These are phyloP conservation scores for Nycteola revayana DNA, from an alignment of 2,888 invertebrate species.

Conservation along the genomic window DNA sequence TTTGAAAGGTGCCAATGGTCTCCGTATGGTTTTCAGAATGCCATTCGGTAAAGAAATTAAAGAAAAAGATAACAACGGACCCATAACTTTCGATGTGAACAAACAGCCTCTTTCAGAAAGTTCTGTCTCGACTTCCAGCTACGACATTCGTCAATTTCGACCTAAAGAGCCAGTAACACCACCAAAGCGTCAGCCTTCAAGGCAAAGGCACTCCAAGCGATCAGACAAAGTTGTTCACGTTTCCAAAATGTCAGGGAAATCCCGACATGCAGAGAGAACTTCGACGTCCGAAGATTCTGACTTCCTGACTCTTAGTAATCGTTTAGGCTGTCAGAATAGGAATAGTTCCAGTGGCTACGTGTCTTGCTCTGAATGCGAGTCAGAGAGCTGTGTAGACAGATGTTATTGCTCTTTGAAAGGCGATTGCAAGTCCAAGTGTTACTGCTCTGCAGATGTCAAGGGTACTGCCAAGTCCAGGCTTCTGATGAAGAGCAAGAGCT, in stretches of 20 bases:
- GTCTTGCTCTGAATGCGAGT: conserved; percentile 94
- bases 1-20: conserved; percentile 82
- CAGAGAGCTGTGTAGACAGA: conserved; percentile 92
- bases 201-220: conserved; percentile 66
- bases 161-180: conserved; percentile 78
- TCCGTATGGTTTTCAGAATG: conserved; percentile 85
- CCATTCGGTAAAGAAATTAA: conserved; percentile 74
- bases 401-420: conserved; percentile 91
- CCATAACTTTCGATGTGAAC: conserved; percentile 43
- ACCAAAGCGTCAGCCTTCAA: conserved; percentile 65
- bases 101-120: conserved; percentile 79
- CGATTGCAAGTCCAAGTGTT: conserved; percentile 82
- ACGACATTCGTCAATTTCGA: conserved; percentile 83
- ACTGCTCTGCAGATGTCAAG: conserved; percentile 81
- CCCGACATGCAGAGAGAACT: conserved; percentile 81
- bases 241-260: conserved; percentile 68
- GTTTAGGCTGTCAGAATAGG: conserved; percentile 82
- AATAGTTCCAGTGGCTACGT: conserved; percentile 89
- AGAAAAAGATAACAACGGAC: conserved; percentile 53
- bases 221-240: conserved; percentile 66
- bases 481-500: conserved; percentile 58
- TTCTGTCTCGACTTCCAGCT: conserved; percentile 83
- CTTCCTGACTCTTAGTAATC: conserved; percentile 79
- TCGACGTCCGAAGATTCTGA: conserved; percentile 85
- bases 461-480: conserved; percentile 58